These are phyloP conservation scores for Hexactinellida sp. DNA, from an alignment of 37 sponge, comb jelly and placozoan genomes.

Conservation along the genomic window DNA sequence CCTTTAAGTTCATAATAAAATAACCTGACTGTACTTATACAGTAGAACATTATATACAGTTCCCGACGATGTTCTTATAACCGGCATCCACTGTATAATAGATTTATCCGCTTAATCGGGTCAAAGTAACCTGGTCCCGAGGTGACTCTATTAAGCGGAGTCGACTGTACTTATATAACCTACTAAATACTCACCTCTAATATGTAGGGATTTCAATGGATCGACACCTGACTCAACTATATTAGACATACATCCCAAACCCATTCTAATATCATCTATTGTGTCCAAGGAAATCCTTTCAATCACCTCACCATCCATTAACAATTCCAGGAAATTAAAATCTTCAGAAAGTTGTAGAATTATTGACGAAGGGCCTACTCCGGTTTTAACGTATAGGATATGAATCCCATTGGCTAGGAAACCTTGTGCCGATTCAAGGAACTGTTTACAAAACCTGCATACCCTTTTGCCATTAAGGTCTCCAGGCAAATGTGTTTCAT, in stretches of 20 bases:
- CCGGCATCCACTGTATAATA: too few species aligned
- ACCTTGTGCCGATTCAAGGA: neutral
- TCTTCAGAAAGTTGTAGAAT: neutral
- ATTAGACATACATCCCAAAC: constrained; percentile 10
- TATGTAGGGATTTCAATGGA: neutral
- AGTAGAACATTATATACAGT: too few species aligned
- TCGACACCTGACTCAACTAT: constrained; percentile 5
- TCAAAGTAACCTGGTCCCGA: too few species aligned
- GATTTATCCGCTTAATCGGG: too few species aligned
- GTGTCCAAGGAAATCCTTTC: neutral
- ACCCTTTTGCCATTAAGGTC: neutral
- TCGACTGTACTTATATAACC: too few species aligned
- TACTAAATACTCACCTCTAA: neutral
- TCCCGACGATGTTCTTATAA: too few species aligned
- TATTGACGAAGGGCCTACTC: neutral
- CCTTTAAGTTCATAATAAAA: too few species aligned
- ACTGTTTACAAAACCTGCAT: neutral
- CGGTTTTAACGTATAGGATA: neutral
- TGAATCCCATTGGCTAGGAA: neutral
- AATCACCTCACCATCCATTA: neutral
- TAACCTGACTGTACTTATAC: too few species aligned
- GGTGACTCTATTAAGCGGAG: too few species aligned
- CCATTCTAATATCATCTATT: constrained; percentile 9
- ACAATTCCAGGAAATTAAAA: neutral
- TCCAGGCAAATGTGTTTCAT: neutral